Percentiles rank a stretch among this genome's conserved stretches.
These are phyloP conservation scores for Seira sanloemensis DNA, from an alignment of 2,888 invertebrate species.

Conservation along the genomic window DNA sequence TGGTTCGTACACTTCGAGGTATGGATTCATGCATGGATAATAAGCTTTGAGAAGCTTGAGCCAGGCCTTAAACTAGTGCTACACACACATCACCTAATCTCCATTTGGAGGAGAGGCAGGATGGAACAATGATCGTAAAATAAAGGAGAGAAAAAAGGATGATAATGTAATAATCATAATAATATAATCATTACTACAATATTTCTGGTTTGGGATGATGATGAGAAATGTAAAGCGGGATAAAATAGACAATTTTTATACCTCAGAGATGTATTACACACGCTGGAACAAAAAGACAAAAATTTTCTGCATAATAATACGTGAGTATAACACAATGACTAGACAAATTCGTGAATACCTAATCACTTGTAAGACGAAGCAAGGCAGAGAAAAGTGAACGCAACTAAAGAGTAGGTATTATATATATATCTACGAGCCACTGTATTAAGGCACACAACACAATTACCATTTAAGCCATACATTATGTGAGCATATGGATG, in stretches of 20 bases:
- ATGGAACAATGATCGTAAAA: conserved; percentile 17
- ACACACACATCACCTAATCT: conserved; percentile 24
- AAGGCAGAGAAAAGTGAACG: not conserved
- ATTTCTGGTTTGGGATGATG: conserved; percentile 6
- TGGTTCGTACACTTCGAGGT: conserved; percentile 7
- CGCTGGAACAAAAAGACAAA: not conserved
- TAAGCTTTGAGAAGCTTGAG: not conserved
- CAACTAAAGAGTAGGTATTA: not conserved
- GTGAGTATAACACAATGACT: not conserved
- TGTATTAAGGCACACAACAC: not conserved
- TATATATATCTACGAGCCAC: not conserved
- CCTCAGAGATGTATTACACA: not conserved
- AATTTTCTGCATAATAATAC: not conserved
- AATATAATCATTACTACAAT: not conserved
- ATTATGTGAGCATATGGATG: conserved; percentile 16
- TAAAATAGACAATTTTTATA: conserved; percentile 1
- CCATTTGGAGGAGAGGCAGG: conserved; percentile 15
- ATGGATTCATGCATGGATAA: conserved; percentile 7
- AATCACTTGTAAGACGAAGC: not conserved
- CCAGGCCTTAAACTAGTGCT: conserved; percentile 14
- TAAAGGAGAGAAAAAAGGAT: conserved; percentile 6
- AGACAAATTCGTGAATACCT: conserved; percentile 2
- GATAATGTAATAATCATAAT: conserved; percentile 7
- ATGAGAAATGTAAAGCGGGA: not conserved
- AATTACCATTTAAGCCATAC: conserved; percentile 13